Evolutionary conservation across 2,113 vertebrate genomes (phyloP), one percentile per base, ranked within the genome.

Genomic region (Passer domesticus): DNA sequence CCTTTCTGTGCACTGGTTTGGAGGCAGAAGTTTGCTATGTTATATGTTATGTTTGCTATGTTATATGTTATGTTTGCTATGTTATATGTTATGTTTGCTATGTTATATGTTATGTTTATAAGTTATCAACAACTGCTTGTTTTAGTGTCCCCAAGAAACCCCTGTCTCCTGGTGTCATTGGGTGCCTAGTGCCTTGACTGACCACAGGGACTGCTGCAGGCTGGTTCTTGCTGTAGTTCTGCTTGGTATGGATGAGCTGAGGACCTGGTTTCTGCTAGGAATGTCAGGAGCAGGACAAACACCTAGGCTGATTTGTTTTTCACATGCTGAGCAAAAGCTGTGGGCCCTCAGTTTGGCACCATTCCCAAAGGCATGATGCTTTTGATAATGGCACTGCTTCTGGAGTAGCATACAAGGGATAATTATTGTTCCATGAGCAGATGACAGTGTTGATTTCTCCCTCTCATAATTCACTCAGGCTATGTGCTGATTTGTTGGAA

Each of bases 231-330:
- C 20, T 15, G 6, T 18, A 16, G 37, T 10, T 50, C 47, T 4
- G 1, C 28, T 49, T 53, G 21, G 10, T 22, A 3, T 0, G 0
- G 8, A 11, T n/a, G 28, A 80, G 24, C 33, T 0, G 0, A 69
- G 18, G 39, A 12, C 19, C 15, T 70, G 46, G 9, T 9, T 90
- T 47, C 22, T 6, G 1, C 52, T 66, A 63, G 30, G 35, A 50
- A 76, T 74, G 47, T 47, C 46, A 50, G 27, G 15, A 85, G 46
- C n/a, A 76, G 70, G 83, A 44, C 49, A 73, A 87, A 66, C 35
- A 76, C 72, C 55, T 39, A 33, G 35, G 53, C 56, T 86, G 39
- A 75, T 64, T 80, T 70, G 11, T 37, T 49, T 81, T 80, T 47
- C 14, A 37, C 31, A 62, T 77, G 77, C 74, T 55, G 56, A 91